A percentile compares a stretch with the other conserved stretches of the same genome.
Evolutionary conservation across 1,140 invertebrate species (phyloP).

Genomic region (Muscidifurax raptorellus): DNA sequence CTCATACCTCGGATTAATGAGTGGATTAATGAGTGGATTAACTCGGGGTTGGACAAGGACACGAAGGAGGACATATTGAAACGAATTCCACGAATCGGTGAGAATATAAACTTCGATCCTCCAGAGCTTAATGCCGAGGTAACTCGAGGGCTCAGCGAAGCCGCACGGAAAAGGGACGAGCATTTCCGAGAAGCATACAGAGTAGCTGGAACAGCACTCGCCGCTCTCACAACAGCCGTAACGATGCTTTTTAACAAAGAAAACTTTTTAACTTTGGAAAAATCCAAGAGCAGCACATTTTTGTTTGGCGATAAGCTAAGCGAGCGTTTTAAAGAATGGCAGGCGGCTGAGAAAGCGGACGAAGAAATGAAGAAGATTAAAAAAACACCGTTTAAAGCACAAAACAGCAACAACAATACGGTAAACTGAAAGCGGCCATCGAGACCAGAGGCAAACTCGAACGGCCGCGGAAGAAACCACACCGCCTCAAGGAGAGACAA

Average conservation of each 20-base stretch:
- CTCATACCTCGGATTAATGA: too few species aligned
- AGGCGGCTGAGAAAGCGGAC: conserved; percentile 13
- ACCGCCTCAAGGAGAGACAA: conserved; percentile 22
- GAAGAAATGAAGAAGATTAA: background rate
- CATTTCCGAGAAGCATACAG: too few species aligned
- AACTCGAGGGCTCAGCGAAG: background rate
- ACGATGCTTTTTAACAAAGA: background rate
- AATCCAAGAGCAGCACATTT: conserved; percentile 13
- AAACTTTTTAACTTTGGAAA: conserved; percentile 45
- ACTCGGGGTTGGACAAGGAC: background rate
- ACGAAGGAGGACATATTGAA: background rate
- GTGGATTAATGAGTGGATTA: background rate
- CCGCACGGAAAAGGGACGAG: background rate
- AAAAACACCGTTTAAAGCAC: too few species aligned
- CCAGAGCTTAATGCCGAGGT: background rate
- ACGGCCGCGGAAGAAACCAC: background rate
- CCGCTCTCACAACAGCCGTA: background rate
- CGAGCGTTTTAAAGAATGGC: conserved; percentile 46
- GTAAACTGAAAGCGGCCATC: too few species aligned
- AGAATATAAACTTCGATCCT: background rate
- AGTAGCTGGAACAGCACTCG: background rate
- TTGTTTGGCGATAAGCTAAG: conserved; percentile 46
- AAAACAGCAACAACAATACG: background rate
- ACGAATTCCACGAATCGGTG: background rate
- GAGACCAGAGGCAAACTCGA: too few species aligned